Evolutionary conservation across 2,888 invertebrate species (phyloP), one percentile per base, ranked within the genome.

Genomic region (Stenotaenia linearis): DNA sequence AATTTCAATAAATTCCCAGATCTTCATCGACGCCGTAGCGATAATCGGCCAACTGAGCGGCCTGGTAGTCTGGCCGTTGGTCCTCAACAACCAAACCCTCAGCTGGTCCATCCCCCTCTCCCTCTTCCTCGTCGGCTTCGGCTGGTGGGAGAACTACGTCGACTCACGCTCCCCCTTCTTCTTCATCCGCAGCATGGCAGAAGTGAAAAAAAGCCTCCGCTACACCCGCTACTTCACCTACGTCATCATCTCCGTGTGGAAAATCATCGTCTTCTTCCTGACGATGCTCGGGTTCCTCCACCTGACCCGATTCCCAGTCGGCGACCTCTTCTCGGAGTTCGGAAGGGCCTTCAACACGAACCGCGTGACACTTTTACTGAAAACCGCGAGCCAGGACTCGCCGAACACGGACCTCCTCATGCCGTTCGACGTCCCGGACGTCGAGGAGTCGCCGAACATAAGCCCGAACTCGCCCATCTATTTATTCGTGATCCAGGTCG

Each of bases 71-170:
- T 97, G 96, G 95, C 96, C 96, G n/a, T 83, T 86, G 12, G 81
- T 82, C 12, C 91, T 74, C 9, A 79, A 32, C 5, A 80, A 81
- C 23, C 78, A 75, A 10, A 30, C 50, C 7, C 21, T 80, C 76
- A 69, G 80, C 18, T 95, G 94, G 94, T 89, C 95, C 74, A 93
- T 98, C 83, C 96, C 97, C 0, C 88, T 95, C 0, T 90, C 96
- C 0, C 90, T 96, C 45, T 86, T 96, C 79, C 90, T 96, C 83
- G 92, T 96, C 82, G 98, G 98, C 0, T 90, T 95, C 50, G 95
- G 95, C 28, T 98, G 97, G 96, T 98, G 98, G 98, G 98, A 98
- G 87, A 98, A 98, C 87, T 98, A 95, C 85, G 94, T 97, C 0
- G 93, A 94, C 80, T 90, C 91, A 80, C 91, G 94, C 83, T 96